phyloP scores from a whole-genome alignment of 2,888 invertebrate species.

The Syrphus vitripennis region DNA sequence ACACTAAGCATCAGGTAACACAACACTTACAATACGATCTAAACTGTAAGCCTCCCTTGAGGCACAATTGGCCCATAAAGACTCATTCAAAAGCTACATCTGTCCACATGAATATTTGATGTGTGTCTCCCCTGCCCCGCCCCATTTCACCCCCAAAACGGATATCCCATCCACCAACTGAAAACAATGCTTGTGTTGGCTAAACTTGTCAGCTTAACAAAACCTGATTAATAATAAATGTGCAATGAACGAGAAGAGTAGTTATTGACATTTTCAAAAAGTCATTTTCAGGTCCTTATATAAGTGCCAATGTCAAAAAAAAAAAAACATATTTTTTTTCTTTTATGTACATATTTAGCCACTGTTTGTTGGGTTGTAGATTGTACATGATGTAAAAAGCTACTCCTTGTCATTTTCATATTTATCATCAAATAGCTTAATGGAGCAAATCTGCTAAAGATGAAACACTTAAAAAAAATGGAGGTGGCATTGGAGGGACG shows the following conservation, averaged over 20 bases:
- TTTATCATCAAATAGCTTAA: slow-evolving; percentile 66
- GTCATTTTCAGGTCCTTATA: slow-evolving; percentile 59
- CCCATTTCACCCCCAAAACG: background rate
- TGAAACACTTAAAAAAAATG: slow-evolving; percentile 57
- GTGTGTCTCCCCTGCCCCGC: background rate
- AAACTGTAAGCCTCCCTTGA: background rate
- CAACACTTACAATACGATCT: slow-evolving; percentile 36
- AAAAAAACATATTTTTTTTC: background rate
- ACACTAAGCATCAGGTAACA: background rate
- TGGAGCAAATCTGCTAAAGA: slow-evolving; percentile 60
- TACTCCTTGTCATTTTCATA: slow-evolving; percentile 64
- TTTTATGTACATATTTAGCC: too few species aligned
- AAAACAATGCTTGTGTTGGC: slow-evolving; percentile 8
- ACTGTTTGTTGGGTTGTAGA: background rate
- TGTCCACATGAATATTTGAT: slow-evolving; percentile 64
- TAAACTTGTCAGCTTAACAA: slow-evolving; percentile 42
- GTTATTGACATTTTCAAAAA: slow-evolving; percentile 64
- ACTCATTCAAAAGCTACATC: slow-evolving; percentile 51
- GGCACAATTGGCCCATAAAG: slow-evolving; percentile 29
- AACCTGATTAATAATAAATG: slow-evolving; percentile 66
- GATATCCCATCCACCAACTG: background rate
- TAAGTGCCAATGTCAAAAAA: too few species aligned
- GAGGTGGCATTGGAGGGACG: too few species aligned
- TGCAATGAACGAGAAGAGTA: slow-evolving; percentile 24
- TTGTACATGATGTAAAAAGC: slow-evolving; percentile 16